Base-by-base conservation (phyloP, 2,797 vertebrate genomes). In the Varecia variegata region DNA sequence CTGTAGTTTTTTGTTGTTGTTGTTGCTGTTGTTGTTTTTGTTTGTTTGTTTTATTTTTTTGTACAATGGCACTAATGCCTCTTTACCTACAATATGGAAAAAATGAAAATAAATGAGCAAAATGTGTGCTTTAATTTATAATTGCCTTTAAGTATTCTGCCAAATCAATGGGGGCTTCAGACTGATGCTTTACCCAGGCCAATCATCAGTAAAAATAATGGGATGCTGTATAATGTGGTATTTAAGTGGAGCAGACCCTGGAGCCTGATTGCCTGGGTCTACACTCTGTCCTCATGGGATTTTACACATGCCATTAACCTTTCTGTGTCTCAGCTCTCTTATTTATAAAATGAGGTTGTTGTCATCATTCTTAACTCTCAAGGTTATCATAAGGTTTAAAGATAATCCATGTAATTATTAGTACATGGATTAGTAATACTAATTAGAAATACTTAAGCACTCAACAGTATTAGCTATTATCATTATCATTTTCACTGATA, bases 201-300 rank as follows among this genome's bases (percentile, higher is more conserved):
- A 90, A 11, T 73, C 56, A 50, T 60, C 32, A 62, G 38, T 40
- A 60, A 35, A 47, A 70, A 86, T n/a, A 47, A 52, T 0, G 14
- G 38, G 2, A 45, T 6, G 7, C 3, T 12, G 7, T 7, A 6
- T 1, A 65, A 30, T 20, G 25, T 32, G 4, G 18, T 40, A 17
- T 38, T 79, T 58, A 56, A 68, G 13, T 3, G 47, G 8, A 60
- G 17, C 0, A 4, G 17, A 54, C 23, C 11, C 35, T 68, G 10
- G 9, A 2, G 1, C 38, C 23, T 50, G 21, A 27, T 14, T 18
- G 5, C 1, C 32, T 47, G 20, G 17, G 65, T 47, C 45, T 2
- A 17, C 3, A 18, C 18, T 30, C 11, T 32, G 10, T 0, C 15
- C 25, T 35, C 4, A 0, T 0, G 40, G 81, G 43, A 50, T 65